A percentile compares a stretch with the other conserved stretches of the same genome.
phyloP scores from a whole-genome alignment of 2,113 vertebrate species.

The Eptesicus fuscus region DNA sequence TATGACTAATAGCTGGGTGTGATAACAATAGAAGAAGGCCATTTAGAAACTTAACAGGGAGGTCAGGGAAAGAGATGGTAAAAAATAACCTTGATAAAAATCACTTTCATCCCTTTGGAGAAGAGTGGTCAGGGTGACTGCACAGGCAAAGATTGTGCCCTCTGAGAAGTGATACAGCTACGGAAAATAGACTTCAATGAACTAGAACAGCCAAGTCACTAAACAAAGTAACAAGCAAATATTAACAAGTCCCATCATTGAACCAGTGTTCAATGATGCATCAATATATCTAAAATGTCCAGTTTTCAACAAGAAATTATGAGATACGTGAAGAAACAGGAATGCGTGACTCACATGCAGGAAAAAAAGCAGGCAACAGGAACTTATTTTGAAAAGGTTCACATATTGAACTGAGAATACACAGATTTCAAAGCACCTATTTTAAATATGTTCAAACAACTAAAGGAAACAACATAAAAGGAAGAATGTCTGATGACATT shows the following conservation, averaged over 20 bases:
- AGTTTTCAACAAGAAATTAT: background rate
- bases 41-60: background rate
- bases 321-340: background rate
- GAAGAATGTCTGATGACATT: background rate
- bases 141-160: background rate
- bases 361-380: background rate
- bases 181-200: background rate
- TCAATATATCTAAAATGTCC: background rate
- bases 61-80: background rate
- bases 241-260: background rate
- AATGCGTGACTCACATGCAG: background rate
- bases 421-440: conserved; percentile 14
- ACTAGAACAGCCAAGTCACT: background rate
- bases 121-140: background rate
- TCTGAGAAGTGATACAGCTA: background rate
- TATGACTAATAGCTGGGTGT: background rate
- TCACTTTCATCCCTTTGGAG: background rate
- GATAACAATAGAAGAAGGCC: background rate
- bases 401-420: conserved; percentile 5
- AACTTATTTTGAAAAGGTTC: background rate
- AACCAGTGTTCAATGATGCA: conserved; percentile 22
- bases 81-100: conserved; percentile 18
- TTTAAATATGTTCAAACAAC: conserved; percentile 22
- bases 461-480: background rate
- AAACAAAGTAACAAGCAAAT: conserved; percentile 2